phyloP scores from a whole-genome alignment of 2,113 vertebrate species.

The Neogobius melanostomus region DNA sequence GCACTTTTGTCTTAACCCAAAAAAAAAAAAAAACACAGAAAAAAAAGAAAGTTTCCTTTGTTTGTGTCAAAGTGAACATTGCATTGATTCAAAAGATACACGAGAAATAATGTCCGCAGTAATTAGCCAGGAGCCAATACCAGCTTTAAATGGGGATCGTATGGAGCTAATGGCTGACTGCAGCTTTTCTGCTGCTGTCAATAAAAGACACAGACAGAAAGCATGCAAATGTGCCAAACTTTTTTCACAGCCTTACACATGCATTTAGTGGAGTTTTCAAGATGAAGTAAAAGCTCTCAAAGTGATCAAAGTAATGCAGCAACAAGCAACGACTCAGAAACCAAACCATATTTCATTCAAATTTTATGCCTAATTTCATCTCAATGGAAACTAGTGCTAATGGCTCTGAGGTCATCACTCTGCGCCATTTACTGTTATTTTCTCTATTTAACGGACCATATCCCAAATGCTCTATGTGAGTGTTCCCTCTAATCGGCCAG shows the following conservation, averaged over 20 bases:
- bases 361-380: slow-evolving; percentile 78
- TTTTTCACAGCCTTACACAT: neutral
- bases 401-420: slow-evolving; percentile 59
- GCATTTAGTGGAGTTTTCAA: neutral
- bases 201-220: neutral
- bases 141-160: slow-evolving; percentile 66
- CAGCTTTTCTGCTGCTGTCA: slow-evolving; percentile 23
- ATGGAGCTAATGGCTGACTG: slow-evolving; percentile 54
- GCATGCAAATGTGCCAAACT: neutral
- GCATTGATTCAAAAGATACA: slow-evolving; percentile 83
- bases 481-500: slow-evolving; percentile 58
- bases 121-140: slow-evolving; percentile 75
- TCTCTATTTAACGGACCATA: slow-evolving; percentile 81
- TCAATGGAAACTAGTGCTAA: slow-evolving; percentile 74
- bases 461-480: slow-evolving; percentile 69
- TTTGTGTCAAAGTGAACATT: slow-evolving; percentile 79
- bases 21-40: slow-evolving; percentile 66
- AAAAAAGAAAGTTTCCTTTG: slow-evolving; percentile 78
- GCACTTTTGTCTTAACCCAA: slow-evolving; percentile 78
- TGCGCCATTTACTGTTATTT: slow-evolving; percentile 62
- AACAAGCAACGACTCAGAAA: slow-evolving; percentile 63
- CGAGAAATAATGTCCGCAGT: slow-evolving; percentile 76
- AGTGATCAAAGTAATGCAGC: slow-evolving; percentile 39
- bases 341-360: slow-evolving; percentile 71
- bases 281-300: slow-evolving; percentile 34